Percentiles rank a stretch among this genome's conserved stretches.
phyloP scores from a whole-genome alignment of 2,888 invertebrate genomes.

The Seira sanloemensis region DNA sequence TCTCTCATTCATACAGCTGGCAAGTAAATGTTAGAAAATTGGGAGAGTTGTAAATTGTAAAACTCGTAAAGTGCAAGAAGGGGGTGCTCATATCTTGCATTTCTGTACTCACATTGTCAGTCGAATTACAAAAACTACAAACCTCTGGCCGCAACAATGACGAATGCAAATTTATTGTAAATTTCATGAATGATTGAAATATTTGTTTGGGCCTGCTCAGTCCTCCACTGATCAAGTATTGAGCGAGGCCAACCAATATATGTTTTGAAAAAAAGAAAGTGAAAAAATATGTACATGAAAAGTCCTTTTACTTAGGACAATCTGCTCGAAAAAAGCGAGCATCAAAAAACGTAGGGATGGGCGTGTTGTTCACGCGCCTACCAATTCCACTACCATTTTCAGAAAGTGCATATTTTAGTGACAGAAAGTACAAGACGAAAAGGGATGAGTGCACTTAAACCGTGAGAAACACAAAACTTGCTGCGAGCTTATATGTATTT shows the following conservation, averaged over 20 bases:
- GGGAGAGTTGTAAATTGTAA: not conserved
- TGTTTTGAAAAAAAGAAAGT: not conserved
- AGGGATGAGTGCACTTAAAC: constrained; percentile 25
- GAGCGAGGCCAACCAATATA: not conserved
- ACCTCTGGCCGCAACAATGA: not conserved
- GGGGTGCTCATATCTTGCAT: not conserved
- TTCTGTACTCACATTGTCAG: too few relatives aligned
- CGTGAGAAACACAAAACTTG: constrained; percentile 42
- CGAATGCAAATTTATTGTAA: not conserved
- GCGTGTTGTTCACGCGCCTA: not conserved
- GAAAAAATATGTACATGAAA: not conserved
- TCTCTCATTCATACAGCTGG: constrained; percentile 34
- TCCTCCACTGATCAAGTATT: not conserved
- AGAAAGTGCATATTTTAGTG: not conserved
- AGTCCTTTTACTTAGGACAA: not conserved
- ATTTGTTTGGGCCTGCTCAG: too few relatives aligned
- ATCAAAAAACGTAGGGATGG: not conserved
- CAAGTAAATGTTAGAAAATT: constrained; percentile 15
- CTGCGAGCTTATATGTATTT: too few relatives aligned
- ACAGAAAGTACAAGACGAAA: not conserved
- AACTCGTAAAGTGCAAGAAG: not conserved
- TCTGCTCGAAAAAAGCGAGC: not conserved
- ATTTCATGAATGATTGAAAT: not conserved
- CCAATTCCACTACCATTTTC: not conserved
- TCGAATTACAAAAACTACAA: too few relatives aligned